Evolutionary conservation across 2,888 invertebrate species (phyloP), one percentile per base, ranked within the genome.

Genomic region (Anticlea derivata): DNA sequence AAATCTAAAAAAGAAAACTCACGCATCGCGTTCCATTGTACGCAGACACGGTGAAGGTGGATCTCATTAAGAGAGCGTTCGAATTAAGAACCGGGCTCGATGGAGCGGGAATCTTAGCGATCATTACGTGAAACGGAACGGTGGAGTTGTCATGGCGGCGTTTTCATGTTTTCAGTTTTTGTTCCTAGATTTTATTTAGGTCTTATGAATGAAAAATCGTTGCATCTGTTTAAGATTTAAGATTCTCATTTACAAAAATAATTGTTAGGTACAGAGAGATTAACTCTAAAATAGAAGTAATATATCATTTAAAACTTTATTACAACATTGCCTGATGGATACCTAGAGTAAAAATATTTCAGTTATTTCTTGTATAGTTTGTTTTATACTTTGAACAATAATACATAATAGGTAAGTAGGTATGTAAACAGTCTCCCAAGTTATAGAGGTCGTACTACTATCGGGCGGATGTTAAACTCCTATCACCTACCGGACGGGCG

Each of bases 101-200:
- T 88, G 86, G 73, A 80, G 86, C 83, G 81, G 72, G 77, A 83
- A 81, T 86, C 88, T 89, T 88, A 80, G 83, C 80, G 85, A 84
- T 89, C 88, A 86, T 89, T 89, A 89, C 77, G 84, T 68, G 75
- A 65, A 76, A 79, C 75, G 76, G 70, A 78, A 76, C 77, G 78
- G 65, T 66, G 22, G 50, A 57, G 46, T 55, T 64, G 61, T 61
- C 64, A 64, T 60, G 61, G 61, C 60, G 55, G 51, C 48, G 40
- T 60, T 53, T 61, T 57, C 58, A 60, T 53, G 58, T 61, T 55
- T 64, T 55, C 55, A 24, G 35, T 44, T 48, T 37, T 47, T 34
- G 45, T 27, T 34, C 37, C 24, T 7, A 27, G 1, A 34, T 46
- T 55, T 49, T 27, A 35, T 24, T 34, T 7, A 5, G 13, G 3